Evolutionary conservation across 2,888 invertebrate genomes (phyloP), one percentile per base, ranked within the genome.

Genomic region (Drosophila histrio): DNA sequence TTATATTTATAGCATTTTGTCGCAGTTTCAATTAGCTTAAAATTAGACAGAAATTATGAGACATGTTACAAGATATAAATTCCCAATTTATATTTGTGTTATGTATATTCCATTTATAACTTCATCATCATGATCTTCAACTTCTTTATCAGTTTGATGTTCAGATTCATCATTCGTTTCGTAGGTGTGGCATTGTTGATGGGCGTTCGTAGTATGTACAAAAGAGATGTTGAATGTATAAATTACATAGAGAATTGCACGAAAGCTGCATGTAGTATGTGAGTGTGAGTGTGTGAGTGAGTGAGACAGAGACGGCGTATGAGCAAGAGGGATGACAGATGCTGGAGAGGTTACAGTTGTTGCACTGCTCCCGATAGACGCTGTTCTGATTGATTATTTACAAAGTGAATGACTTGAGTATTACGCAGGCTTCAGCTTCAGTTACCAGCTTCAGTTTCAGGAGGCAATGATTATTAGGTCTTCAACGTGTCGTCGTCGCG

Each of bases 1-100:
- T 86, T 89, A 87, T 90, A 88, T 89, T 89, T 85, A 89, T 89
- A 89, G 89, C 89, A 87, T 87, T 73, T 76, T 89, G 84, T 77
- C 77, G 86, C 87, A 85, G 80, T 83, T 79, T 85, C 74, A 77
- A 64, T 80, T 88, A 81, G 77, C 88, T 89, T 89, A 88, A 81
- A 81, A 73, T 78, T 87, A 88, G 68, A 72, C 78, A 77, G 80
- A 84, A 81, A 73, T 69, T 75, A 84, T 73, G 64, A 62, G 71
- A 71, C 72, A 67, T 75, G 60, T 73, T 76, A 44, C 73, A 65
- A 76, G 50, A 61, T 73, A 73, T 73, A 73, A 73, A 73, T 78
- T 65, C 57, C 49, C 53, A 62, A 77, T 58, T 71, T 71, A 76
- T 76, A 73, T 76, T 57, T 71, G 65, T 76, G 58, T 65, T 59